Evolutionary conservation across 2,888 invertebrate genomes (phyloP), one percentile per base, ranked within the genome.

Genomic region (Aradus depressus): DNA sequence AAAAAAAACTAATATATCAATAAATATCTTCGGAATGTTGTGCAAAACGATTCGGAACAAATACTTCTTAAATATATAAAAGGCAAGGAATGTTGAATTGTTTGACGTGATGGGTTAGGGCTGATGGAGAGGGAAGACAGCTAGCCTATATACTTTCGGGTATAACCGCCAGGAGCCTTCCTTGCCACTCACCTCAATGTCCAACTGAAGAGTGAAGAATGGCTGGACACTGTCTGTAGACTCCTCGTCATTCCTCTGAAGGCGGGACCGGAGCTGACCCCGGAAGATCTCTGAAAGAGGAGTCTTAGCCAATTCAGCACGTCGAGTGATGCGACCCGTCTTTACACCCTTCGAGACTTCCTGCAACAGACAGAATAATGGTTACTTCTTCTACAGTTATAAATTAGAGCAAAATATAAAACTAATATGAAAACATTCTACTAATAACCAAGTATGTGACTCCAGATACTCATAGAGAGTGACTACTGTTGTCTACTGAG

Each of bases 211-310:
- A 1, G 93, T 92, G 67, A 93, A 93, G 72, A 96, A 96, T 1
- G 95, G 95, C 68, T 95, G 90, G 58, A 95, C 84, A 60, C 87
- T 90, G 65, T 91, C 91, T 0, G 92, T 90, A 59, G 85, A 80
- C 16, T 52, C 49, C 60, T 70, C 69, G 10, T 70, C 68, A 8
- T 80, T 74, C 53, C 86, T 75, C 60, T 81, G 81, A 55, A 95
- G 75, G 10, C 86, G 79, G 37, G 90, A 86, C 54, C 91, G 79
- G 57, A 92, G 75, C 64, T 90, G 84, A 39, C 96, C 96, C 59
- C 90, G 83, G 72, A 96, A 95, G 57, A 96, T 89, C 63, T 90
- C 87, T 34, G 90, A 88, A 14, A 96, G 76, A 0, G 95, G 93
- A 26, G 93, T 90, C 62, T 82, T 79, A 42, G 77, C 79, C 70